phyloP scores from a whole-genome alignment of 2,888 invertebrate genomes.

The Byasa hedistus region DNA sequence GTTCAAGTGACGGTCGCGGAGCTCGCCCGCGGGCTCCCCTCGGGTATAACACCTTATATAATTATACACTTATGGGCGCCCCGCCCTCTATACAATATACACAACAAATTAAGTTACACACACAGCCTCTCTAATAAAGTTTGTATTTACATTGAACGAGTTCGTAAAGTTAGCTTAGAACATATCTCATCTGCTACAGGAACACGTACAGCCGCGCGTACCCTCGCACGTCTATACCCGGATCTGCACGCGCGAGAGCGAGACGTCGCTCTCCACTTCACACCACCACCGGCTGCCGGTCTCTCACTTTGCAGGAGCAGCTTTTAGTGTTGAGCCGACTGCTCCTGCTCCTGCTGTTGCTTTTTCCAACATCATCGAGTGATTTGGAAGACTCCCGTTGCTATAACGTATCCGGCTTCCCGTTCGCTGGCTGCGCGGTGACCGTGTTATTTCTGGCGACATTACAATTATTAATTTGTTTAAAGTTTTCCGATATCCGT shows the following conservation, averaged over 20 bases:
- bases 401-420: slow-evolving; percentile 65
- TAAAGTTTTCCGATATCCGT: slow-evolving; percentile 28
- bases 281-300: slow-evolving; percentile 66
- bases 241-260: too few species aligned
- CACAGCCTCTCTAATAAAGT: slow-evolving; percentile 47
- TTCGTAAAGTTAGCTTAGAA: slow-evolving; percentile 37
- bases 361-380: slow-evolving; percentile 52
- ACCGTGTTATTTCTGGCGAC: slow-evolving; percentile 20
- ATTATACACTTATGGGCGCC: too few species aligned
- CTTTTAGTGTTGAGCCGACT: slow-evolving; percentile 59
- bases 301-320: slow-evolving; percentile 68
- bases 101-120: slow-evolving; percentile 35
- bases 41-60: too few species aligned
- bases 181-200: slow-evolving; percentile 39
- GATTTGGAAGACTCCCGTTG: slow-evolving; percentile 66
- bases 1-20: too few species aligned
- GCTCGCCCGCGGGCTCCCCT: too few species aligned
- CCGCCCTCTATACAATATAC: slow-evolving; percentile 55
- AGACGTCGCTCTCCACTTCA: slow-evolving; percentile 37
- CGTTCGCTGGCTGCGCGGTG: slow-evolving; percentile 41
- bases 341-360: slow-evolving; percentile 47
- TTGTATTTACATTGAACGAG: slow-evolving; percentile 45
- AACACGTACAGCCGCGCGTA: neutral
- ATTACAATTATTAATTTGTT: slow-evolving; percentile 33
- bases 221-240: too few species aligned